phyloP scores from a whole-genome alignment of 2,888 invertebrate species.

The Troides helena region DNA sequence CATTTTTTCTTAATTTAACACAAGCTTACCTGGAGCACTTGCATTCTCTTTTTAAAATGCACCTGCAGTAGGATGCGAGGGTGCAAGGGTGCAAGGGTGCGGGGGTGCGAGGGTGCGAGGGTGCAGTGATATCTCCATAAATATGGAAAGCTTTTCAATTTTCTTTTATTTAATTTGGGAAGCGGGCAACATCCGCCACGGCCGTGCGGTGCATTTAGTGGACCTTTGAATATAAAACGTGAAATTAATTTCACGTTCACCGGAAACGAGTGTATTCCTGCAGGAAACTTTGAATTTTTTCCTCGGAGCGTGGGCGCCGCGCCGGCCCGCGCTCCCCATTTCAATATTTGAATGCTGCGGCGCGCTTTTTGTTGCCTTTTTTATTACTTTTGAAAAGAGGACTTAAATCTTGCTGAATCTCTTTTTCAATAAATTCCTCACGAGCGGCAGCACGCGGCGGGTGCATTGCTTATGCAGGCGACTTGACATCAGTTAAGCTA shows the following conservation, averaged over 20 bases:
- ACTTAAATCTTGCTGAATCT: no score
- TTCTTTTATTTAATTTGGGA: neutral
- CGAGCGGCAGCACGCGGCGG: no score
- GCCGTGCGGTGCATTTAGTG: neutral
- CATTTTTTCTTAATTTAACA: no score
- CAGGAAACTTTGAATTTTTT: conserved; percentile 9
- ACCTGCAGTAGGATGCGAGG: no score
- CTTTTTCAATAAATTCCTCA: no score
- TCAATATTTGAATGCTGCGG: conserved; percentile 21
- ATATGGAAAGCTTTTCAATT: neutral
- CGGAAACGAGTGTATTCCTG: conserved; percentile 11
- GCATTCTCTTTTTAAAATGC: no score
- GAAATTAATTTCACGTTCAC: conserved; percentile 20
- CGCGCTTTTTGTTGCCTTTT: neutral
- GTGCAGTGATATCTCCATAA: neutral
- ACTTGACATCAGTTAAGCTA: no score
- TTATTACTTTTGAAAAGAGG: neutral
- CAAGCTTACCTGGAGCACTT: no score
- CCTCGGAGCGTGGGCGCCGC: neutral
- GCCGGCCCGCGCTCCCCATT: neutral
- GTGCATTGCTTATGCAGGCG: no score
- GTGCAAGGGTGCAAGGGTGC: no score
- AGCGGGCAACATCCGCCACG: neutral
- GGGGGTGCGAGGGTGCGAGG: no score
- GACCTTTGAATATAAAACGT: conserved; percentile 16